Percentiles rank a stretch among this genome's conserved stretches.
phyloP scores from a whole-genome alignment of 2,113 vertebrate species.

The Phasianus colchicus region DNA sequence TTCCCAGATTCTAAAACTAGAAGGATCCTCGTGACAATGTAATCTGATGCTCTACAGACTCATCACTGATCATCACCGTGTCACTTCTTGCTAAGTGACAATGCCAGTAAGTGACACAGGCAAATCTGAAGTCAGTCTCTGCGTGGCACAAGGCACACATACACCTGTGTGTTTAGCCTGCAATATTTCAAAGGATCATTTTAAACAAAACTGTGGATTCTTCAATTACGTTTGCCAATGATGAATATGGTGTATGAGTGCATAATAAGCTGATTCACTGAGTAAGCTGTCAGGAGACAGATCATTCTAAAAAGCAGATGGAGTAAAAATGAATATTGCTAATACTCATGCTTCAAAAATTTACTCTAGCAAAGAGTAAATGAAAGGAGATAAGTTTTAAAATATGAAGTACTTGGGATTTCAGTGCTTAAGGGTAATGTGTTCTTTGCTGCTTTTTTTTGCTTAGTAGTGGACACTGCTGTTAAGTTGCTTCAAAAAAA shows the following conservation, averaged over 20 bases:
- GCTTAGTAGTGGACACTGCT: background rate
- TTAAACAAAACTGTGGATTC: background rate
- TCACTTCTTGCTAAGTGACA: background rate
- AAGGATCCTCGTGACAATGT: background rate
- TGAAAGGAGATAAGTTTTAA: background rate
- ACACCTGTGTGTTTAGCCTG: background rate
- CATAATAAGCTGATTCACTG: background rate
- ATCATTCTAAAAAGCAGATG: background rate
- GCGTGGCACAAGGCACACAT: fast-evolving
- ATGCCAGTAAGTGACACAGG: background rate
- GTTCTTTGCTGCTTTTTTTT: background rate
- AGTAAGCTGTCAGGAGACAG: background rate
- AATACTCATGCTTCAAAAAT: background rate
- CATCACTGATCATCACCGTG: background rate
- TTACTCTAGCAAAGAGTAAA: background rate
- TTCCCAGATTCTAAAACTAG: background rate
- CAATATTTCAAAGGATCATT: background rate
- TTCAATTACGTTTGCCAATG: background rate
- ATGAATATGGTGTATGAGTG: fast-evolving
- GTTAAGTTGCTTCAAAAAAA: background rate
- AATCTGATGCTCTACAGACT: background rate
- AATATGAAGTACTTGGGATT: background rate
- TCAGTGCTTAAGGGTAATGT: background rate
- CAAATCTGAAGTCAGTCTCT: background rate
- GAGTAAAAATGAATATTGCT: background rate